Base-by-base conservation (phyloP, 1,140 invertebrate genomes). In the Arctopsyche grandis region DNA sequence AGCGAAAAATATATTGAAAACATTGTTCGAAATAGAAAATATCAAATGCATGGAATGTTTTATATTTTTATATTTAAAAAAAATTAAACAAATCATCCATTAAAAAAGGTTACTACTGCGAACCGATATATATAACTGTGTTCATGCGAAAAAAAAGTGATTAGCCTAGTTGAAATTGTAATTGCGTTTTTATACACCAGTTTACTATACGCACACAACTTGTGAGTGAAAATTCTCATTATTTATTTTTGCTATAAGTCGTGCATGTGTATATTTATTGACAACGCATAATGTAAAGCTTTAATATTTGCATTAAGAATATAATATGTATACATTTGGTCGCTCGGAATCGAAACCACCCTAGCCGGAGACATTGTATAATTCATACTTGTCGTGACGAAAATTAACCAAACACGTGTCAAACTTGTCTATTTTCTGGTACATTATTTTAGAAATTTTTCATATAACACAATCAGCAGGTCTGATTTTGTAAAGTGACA, bases 1-100 rank as follows among this genome's bases (percentile, higher is more conserved):
- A 38, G 1, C 29, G 29, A 38, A 38, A 38, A 38, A 52, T 52
- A 52, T 52, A 14, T 52, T 14, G 16, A 52, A 52, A 52, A 52
- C 10, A 52, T 52, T 52, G 48, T 52, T 38, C 7, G 29, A 38
- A 38, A 38, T 7, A 4, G 29, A 38, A 38, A 38, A 38, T 38
- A 38, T 38, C 29, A 38, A 38, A 38, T 38, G 29, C 29, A 38
- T 38, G 29, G 48, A 16, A 52, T 52, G 16, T 52, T 52, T 52
- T 52, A 52, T 52, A 52, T 52, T 52, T 52, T 52, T 52, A 16
- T 52, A n/a, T n/a, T n/a, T n/a, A n/a, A n/a, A 52, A 52, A 52
- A 52, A 52, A 52, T 5, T 14, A 52, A 52, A 52, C 48, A 16
- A 52, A 16, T 52, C 48, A 5, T 52, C 12, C 48, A 52, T 52